These are phyloP conservation scores for Rhabdomys dilectus DNA, from an alignment of 2,113 vertebrate species.

Conservation along the genomic window DNA sequence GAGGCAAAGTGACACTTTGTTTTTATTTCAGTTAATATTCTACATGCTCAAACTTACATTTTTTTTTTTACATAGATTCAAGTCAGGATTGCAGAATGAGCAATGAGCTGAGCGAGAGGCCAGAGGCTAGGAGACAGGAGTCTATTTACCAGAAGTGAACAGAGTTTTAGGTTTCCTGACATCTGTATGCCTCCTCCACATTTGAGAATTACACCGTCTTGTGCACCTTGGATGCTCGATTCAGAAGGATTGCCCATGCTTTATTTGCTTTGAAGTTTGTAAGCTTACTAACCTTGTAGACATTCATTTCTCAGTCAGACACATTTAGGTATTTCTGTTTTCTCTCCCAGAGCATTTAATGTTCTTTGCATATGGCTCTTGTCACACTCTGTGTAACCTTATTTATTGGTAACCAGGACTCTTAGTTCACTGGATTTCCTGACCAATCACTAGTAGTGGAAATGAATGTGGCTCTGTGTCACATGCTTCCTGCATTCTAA, in stretches of 20 bases:
- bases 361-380: not conserved
- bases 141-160: not conserved
- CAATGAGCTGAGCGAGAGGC: not conserved
- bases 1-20: not conserved
- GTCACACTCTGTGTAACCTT: not conserved
- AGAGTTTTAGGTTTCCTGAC: not conserved
- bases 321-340: not conserved
- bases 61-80: not conserved
- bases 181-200: not conserved
- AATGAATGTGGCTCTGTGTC: not conserved
- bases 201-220: not conserved
- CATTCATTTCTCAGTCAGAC: not conserved
- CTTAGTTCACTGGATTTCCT: constrained; percentile 16
- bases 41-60: not conserved
- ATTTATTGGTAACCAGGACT: constrained; percentile 42
- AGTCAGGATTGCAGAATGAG: not conserved
- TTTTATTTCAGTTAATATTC: constrained; percentile 52
- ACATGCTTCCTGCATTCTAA: not conserved
- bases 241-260: constrained; percentile 7
- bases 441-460: not conserved
- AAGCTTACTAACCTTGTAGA: constrained; percentile 29
- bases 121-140: not conserved
- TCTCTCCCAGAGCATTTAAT: not conserved
- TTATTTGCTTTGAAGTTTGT: constrained; percentile 6
- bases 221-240: not conserved